A percentile compares a stretch with the other conserved stretches of the same genome.
Evolutionary conservation across 2,797 vertebrate species (phyloP).

Genomic region (Anabacerthia variegaticeps): DNA sequence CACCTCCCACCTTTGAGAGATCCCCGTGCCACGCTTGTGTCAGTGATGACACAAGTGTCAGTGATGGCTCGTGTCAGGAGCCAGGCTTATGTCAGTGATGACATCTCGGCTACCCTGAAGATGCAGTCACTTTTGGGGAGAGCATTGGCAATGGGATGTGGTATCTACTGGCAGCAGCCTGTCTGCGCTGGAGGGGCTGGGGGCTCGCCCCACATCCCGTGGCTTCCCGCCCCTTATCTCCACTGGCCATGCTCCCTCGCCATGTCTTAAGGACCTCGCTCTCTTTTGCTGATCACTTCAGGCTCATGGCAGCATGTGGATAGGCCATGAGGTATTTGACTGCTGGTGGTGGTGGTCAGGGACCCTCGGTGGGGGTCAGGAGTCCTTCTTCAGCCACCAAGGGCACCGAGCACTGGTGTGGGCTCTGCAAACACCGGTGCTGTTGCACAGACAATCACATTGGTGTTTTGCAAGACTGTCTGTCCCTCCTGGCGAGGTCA

Average conservation of each 20-base stretch:
- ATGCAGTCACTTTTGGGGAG: not conserved
- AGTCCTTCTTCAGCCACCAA: not conserved
- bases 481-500: not conserved
- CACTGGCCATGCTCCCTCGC: not conserved
- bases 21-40: not conserved
- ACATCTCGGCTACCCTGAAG: not conserved
- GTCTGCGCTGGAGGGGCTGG: not conserved
- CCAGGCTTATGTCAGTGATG: not conserved
- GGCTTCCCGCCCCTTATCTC: slow-evolving; percentile 45
- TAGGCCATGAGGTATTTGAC: not conserved
- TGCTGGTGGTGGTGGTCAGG: rapidly evolving
- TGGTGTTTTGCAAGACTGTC: not conserved
- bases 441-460: not conserved
- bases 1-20: not conserved
- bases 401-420: not conserved
- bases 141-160: not conserved
- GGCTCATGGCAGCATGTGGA: not conserved
- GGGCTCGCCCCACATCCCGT: not conserved
- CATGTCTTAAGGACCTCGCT: rapidly evolving
- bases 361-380: not conserved
- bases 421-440: not conserved
- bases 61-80: not conserved
- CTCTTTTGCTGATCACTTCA: not conserved
- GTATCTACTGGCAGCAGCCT: slow-evolving; percentile 37
- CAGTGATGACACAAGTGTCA: not conserved